phyloP scores from a whole-genome alignment of 2,888 invertebrate genomes.

The Macrophya annulata region DNA sequence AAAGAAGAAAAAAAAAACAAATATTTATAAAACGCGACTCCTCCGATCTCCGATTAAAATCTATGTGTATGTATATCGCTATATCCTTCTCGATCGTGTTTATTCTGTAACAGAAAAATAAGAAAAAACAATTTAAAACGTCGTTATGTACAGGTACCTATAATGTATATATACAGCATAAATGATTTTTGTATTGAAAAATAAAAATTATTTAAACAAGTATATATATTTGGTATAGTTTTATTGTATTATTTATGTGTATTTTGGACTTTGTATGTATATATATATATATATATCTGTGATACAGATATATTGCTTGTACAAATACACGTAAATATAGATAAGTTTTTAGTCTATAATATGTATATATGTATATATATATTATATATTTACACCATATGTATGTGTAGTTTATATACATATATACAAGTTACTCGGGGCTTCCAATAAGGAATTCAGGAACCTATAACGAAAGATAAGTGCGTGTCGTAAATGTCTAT shows the following conservation, averaged over 20 bases:
- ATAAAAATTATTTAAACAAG: not conserved
- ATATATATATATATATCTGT: not conserved
- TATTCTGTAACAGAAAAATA: conserved; percentile 3
- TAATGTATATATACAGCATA: not conserved
- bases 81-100: not conserved
- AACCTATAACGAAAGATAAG: conserved; percentile 5
- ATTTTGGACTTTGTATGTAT: not conserved
- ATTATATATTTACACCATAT: too few species aligned
- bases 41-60: not conserved
- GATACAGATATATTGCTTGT: not conserved
- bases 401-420: not conserved
- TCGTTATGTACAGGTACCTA: not conserved
- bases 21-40: not conserved
- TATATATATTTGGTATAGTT: not conserved
- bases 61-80: not conserved
- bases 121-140: not conserved
- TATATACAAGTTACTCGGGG: not conserved
- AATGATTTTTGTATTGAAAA: not conserved
- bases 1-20: not conserved
- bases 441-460: not conserved
- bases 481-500: conserved; percentile 1
- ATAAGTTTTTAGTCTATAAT: not conserved
- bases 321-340: not conserved
- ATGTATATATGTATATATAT: not conserved
- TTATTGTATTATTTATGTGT: conserved; percentile 5